These are phyloP conservation scores for Adelognathus sp. DNA, from an alignment of 2,888 invertebrate species.

Conservation along the genomic window DNA sequence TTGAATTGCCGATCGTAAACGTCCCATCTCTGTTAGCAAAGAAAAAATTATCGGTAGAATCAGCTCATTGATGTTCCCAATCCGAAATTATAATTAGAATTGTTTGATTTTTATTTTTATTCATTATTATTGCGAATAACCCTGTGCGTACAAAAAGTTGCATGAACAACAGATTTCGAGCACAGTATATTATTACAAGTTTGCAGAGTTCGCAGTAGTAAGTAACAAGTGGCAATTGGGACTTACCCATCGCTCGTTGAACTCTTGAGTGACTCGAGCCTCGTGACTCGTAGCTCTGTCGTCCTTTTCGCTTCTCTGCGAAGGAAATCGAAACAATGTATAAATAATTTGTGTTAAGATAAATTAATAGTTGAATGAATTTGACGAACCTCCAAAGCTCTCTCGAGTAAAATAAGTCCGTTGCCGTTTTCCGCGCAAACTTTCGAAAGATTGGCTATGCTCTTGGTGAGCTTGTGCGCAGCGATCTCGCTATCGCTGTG, in stretches of 20 bases:
- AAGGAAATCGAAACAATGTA: not conserved
- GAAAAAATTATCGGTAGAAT: too few species aligned
- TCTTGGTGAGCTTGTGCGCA: constrained; percentile 52
- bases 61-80: too few species aligned
- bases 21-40: constrained; percentile 59
- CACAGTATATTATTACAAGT: too few species aligned
- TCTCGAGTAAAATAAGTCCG: constrained; percentile 53
- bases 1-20: constrained; percentile 69
- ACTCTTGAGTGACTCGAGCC: constrained; percentile 29
- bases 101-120: too few species aligned
- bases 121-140: too few species aligned
- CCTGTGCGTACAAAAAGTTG: too few species aligned
- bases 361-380: not conserved
- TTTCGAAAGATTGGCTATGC: constrained; percentile 55
- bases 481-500: constrained; percentile 35
- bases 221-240: not conserved
- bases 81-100: too few species aligned
- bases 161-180: too few species aligned
- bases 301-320: constrained; percentile 49
- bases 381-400: constrained; percentile 53
- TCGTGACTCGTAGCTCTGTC: constrained; percentile 32
- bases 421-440: constrained; percentile 53
- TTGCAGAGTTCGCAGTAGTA: too few species aligned
- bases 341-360: not conserved
- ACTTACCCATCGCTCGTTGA: constrained; percentile 61